These are phyloP conservation scores for Bradypodion pumilum DNA, from an alignment of 2,797 vertebrate species.

Conservation along the genomic window DNA sequence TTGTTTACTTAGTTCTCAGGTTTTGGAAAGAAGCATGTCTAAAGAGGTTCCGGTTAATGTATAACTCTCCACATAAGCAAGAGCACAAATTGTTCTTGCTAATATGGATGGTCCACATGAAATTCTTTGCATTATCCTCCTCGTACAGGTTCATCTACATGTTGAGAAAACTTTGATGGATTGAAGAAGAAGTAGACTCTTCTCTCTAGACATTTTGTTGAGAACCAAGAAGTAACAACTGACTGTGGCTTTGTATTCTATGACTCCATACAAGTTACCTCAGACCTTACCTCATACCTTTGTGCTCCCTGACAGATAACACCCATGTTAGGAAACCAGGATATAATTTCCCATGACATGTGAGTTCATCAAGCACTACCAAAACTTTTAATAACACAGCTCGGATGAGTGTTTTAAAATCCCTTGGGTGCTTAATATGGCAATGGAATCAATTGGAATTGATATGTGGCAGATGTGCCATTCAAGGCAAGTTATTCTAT, in stretches of 20 bases:
- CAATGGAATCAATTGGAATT: conserved; percentile 67
- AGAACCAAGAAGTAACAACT: too few species aligned
- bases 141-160: too few species aligned
- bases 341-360: conserved; percentile 38
- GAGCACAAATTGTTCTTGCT: too few species aligned
- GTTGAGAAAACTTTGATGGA: too few species aligned
- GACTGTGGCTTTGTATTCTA: background rate
- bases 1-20: too few species aligned
- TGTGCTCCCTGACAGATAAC: background rate
- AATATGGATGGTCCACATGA: too few species aligned
- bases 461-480: conserved; percentile 64
- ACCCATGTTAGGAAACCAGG: background rate
- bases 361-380: conserved; percentile 57
- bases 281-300: background rate
- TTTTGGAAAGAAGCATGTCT: too few species aligned
- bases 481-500: conserved; percentile 55
- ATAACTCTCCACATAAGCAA: too few species aligned
- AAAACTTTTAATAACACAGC: conserved; percentile 66
- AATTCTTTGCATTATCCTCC: too few species aligned
- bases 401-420: conserved; percentile 68
- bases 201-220: too few species aligned
- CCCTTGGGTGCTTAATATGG: conserved; percentile 66
- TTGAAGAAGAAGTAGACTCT: too few species aligned
- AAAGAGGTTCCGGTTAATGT: too few species aligned
- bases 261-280: background rate